Conservation (phyloP, 2,888 invertebrate genomes). For the Neoitamus cyanurus region DNA sequence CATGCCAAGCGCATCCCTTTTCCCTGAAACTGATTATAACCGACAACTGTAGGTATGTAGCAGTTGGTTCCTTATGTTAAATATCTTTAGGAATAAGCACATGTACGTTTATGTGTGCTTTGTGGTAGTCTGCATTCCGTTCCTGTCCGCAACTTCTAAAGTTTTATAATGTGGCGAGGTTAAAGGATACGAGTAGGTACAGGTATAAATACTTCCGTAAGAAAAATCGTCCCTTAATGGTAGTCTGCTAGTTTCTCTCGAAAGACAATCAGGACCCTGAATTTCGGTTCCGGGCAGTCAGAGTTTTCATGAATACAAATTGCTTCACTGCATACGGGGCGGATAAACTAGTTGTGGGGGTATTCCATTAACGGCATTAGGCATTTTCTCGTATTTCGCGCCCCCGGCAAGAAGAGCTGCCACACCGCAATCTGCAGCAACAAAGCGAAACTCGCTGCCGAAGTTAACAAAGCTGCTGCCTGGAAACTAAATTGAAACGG, state of each 20-base stretch:
- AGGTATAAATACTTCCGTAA: not conserved
- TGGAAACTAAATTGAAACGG: slow-evolving; percentile 35
- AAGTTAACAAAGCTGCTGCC: not conserved
- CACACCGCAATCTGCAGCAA: not conserved
- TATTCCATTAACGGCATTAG: slow-evolving; percentile 28
- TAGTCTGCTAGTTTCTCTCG: not conserved
- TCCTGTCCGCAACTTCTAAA: too few species aligned
- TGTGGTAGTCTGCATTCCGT: too few species aligned
- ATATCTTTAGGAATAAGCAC: too few species aligned
- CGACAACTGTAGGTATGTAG: too few species aligned
- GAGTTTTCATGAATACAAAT: slow-evolving; percentile 26
- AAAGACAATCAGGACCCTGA: not conserved
- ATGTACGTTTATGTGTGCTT: too few species aligned
- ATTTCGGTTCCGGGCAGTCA: not conserved
- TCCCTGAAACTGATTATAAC: too few species aligned
- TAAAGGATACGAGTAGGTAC: too few species aligned
- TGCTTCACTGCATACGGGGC: slow-evolving; percentile 6
- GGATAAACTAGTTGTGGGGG: slow-evolving; percentile 22
- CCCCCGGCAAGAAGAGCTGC: not conserved
- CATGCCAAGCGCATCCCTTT: too few species aligned
- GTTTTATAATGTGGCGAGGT: too few species aligned
- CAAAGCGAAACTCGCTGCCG: not conserved
- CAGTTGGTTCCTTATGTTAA: too few species aligned
- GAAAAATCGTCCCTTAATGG: not conserved
- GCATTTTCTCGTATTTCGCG: not conserved